Evolutionary conservation across 2,888 invertebrate species (phyloP), one percentile per base, ranked within the genome.

Genomic region (Minunthozetes semirufus): DNA sequence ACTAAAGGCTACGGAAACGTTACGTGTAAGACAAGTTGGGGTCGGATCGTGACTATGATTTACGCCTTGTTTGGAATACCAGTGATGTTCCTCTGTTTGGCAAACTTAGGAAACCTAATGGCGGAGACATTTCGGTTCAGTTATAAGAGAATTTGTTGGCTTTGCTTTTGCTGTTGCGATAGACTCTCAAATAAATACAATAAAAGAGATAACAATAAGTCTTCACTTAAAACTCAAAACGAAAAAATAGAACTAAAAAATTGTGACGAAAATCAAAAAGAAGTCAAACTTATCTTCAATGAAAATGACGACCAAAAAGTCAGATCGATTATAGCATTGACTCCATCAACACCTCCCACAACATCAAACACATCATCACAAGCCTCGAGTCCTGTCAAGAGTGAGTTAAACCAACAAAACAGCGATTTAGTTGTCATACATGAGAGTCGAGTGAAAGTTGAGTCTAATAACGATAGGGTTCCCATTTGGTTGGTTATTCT

Each of bases 41-140:
- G 93, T 5, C 89, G 93, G 82, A 87, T 92, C 38, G 89, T 91
- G 22, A 92, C 93, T 5, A 92, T 94, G 81, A 85, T 92, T 53
- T 94, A 94, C 82, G 93, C 93, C 19, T 87, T 93, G 74, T 87
- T 93, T 76, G 93, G 93, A 17, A 93, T 94, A 72, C 94, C 94
- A 6, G 84, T 94, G 75, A 92, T 93, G 86, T 84, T 94, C 79
- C 88, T 93, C 73, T 92, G 93, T 81, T 85, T 94, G 80, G 92
- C 93, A 17, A 91, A 91, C 78, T 86, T 93, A 72, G 93, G 93
- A 9, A 89, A 90, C 11, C 86, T 92, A 29, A 85, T 94, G 80
- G 93, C 93, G 11, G 88, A 89, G 71, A 87, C 89, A 15, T 89
- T 92, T 76, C 87, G 89, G 79, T 87, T 88, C 81, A 88, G 89